phyloP scores from a whole-genome alignment of 1,140 invertebrate species.

The Musca vetustissima region DNA sequence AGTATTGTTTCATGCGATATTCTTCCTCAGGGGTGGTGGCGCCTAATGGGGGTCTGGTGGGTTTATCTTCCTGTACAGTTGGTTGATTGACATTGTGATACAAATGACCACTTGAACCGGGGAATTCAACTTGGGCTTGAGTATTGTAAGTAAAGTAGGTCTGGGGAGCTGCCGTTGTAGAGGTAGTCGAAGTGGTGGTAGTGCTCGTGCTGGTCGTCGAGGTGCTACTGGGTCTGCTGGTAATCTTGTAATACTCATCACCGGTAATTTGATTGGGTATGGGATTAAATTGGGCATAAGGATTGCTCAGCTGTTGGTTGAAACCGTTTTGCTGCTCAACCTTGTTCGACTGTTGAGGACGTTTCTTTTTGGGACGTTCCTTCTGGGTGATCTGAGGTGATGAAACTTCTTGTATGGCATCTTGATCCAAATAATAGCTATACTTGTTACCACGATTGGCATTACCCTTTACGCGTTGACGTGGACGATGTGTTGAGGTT shows the following conservation, averaged over 20 bases:
- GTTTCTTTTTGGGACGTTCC: slow-evolving; percentile 50
- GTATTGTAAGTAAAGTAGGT: slow-evolving; percentile 44
- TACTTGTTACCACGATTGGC: slow-evolving; percentile 45
- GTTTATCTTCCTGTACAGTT: slow-evolving; percentile 37
- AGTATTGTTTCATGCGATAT: slow-evolving; percentile 52
- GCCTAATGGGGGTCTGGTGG: slow-evolving; percentile 37
- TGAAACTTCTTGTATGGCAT: slow-evolving; percentile 48
- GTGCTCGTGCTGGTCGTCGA: slow-evolving; percentile 34
- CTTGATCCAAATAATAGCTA: slow-evolving; percentile 45
- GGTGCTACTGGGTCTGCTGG: slow-evolving; percentile 33
- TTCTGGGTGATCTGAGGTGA: slow-evolving; percentile 46
- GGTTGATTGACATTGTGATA: slow-evolving; percentile 38
- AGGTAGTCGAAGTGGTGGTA: slow-evolving; percentile 37
- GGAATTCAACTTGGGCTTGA: slow-evolving; percentile 46
- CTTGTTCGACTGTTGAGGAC: slow-evolving; percentile 37
- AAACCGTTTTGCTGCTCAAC: slow-evolving; percentile 40
- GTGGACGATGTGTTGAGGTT: slow-evolving; percentile 34
- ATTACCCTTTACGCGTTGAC: slow-evolving; percentile 29
- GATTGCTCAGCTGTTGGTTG: slow-evolving; percentile 39
- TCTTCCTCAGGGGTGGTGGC: slow-evolving; percentile 39
- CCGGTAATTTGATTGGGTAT: slow-evolving; percentile 45
- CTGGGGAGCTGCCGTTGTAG: slow-evolving; percentile 41
- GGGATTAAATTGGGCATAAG: slow-evolving; percentile 42
- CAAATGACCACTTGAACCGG: slow-evolving; percentile 43
- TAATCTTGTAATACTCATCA: slow-evolving; percentile 48